These are phyloP conservation scores for Drosophila rubida DNA, from an alignment of 2,888 invertebrate genomes.

Conservation along the genomic window DNA sequence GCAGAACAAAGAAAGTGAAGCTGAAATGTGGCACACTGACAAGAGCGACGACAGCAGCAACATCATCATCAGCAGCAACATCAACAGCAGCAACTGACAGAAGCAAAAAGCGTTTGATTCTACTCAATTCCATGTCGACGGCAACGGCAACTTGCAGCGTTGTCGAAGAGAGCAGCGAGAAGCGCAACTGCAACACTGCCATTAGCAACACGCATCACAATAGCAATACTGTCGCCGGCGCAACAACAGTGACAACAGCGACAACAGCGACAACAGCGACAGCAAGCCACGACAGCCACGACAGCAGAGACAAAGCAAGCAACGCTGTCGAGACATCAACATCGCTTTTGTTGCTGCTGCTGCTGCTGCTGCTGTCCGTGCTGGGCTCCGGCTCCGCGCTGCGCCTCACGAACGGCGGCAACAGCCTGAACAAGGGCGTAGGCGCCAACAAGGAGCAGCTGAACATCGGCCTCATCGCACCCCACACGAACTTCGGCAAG, in stretches of 20 bases:
- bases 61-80: constrained; percentile 11
- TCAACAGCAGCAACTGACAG: constrained; percentile 29
- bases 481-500: constrained; percentile 86
- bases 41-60: constrained; percentile 10
- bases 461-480: constrained; percentile 84
- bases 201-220: constrained; percentile 52
- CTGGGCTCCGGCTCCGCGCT: constrained; percentile 41
- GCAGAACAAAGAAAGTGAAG: constrained; percentile 50
- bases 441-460: constrained; percentile 83
- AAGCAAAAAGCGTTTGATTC: constrained; percentile 45
- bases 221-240: no score
- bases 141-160: constrained; percentile 10
- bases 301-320: constrained; percentile 5
- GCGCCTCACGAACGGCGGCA: constrained; percentile 79
- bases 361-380: constrained; percentile 47
- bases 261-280: constrained; percentile 20
- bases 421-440: constrained; percentile 72
- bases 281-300: constrained; percentile 15
- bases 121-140: constrained; percentile 13
- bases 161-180: constrained; percentile 8
- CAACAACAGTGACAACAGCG: constrained; percentile 26
- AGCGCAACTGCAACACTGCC: constrained; percentile 42
- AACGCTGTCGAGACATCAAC: background rate
- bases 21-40: constrained; percentile 48
- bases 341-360: background rate